A percentile compares a stretch with the other conserved stretches of the same genome.
These are phyloP conservation scores for Varanus komodoensis DNA, from an alignment of 2,113 vertebrate species.

Conservation along the genomic window DNA sequence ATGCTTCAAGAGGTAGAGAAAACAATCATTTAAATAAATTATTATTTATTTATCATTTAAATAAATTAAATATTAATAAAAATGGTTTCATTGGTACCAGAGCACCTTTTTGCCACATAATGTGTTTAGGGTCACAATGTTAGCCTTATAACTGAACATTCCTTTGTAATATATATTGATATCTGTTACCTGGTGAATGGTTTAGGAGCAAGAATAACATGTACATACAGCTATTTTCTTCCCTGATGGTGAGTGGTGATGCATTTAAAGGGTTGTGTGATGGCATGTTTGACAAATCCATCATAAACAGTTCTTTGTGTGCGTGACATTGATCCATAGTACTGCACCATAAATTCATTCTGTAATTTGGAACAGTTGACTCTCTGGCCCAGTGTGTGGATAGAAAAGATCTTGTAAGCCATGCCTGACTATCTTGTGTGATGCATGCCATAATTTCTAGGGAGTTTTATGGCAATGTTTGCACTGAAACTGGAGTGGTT, in stretches of 20 bases:
- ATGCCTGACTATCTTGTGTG: conserved; percentile 35
- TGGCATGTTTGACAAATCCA: conserved; percentile 18
- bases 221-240: conserved; percentile 16
- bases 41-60: too few species aligned
- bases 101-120: not conserved
- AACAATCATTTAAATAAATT: not conserved
- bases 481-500: not conserved
- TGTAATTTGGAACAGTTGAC: conserved; percentile 7
- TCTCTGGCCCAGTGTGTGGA: conserved; percentile 18
- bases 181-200: not conserved
- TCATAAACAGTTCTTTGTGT: not conserved
- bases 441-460: conserved; percentile 37
- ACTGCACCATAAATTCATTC: not conserved
- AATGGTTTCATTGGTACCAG: not conserved
- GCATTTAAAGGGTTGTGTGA: not conserved
- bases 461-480: not conserved
- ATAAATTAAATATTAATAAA: not conserved
- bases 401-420: conserved; percentile 34
- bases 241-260: not conserved
- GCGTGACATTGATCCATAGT: not conserved
- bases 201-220: conserved; percentile 24
- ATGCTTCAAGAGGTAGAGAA: not conserved
- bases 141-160: conserved; percentile 4
- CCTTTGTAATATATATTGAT: not conserved
- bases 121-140: not conserved